phyloP scores from a whole-genome alignment of 2,113 vertebrate species.

The Enhydra lutris region DNA sequence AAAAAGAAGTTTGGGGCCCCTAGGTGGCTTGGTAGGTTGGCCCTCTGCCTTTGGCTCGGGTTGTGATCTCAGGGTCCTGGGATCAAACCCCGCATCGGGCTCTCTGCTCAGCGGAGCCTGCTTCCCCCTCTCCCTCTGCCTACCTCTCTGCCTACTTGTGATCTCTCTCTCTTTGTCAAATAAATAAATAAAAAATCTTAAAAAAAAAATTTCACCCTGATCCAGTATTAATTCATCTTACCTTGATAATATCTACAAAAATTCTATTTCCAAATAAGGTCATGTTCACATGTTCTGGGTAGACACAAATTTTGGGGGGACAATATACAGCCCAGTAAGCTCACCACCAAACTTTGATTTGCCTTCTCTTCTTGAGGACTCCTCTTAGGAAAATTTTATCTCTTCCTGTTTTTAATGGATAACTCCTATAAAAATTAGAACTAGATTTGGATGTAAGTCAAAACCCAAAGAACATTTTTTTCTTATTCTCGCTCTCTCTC shows the following conservation, averaged over 20 bases:
- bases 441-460: neutral
- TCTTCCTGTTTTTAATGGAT: neutral
- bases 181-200: too few relatives aligned
- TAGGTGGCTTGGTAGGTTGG: too few relatives aligned
- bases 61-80: too few relatives aligned
- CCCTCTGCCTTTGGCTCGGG: too few relatives aligned
- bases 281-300: neutral
- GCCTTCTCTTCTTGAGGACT: neutral
- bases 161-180: too few relatives aligned
- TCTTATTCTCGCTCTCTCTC: neutral
- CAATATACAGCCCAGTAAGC: neutral
- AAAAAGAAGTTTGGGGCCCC: too few relatives aligned
- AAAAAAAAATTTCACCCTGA: neutral
- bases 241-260: neutral
- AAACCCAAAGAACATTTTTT: neutral
- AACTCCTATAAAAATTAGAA: neutral
- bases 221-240: neutral
- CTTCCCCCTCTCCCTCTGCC: too few relatives aligned
- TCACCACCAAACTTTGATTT: neutral
- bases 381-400: neutral
- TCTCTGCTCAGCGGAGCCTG: too few relatives aligned
- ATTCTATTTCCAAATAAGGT: neutral
- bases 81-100: too few relatives aligned
- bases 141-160: too few relatives aligned
- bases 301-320: neutral